Base-by-base conservation (phyloP, 2,888 invertebrate genomes). In the Pollenia labialis region DNA sequence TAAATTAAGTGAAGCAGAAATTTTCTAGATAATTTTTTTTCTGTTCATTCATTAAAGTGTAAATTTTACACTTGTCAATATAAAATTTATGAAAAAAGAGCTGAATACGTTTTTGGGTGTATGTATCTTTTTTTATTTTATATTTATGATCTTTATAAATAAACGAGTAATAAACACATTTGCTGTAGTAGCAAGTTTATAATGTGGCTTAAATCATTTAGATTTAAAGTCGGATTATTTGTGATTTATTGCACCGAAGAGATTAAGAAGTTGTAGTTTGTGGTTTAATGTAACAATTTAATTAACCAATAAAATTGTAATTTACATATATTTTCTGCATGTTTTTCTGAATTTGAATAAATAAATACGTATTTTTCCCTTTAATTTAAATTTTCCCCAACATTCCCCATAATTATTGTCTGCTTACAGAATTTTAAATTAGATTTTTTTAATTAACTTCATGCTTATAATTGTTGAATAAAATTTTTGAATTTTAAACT, bases 1-100 rank as follows among this genome's bases (percentile, higher is more conserved):
- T 81, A 81, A 87, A 87, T 87, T 76, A 75, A 84, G 71, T 84
- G 48, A 80, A 66, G 83, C 83, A 72, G 66, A 84, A 87, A 80
- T 80, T 72, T 52, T 74, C 48, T 72, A 77, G 83, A 87, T 87
- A 87, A 83, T 82, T 48, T 18, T 60, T 77, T 77, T 50, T 44
- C 46, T 40, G 32, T 44, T 50, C 62, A 72, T 83, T 86, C 44
- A 72, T 83, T 80, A 83, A 86, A 83, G 66, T 71, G 79, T 74
- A 83, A 87, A 86, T 83, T 85, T 71, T 71, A 75, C 62, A 69
- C 48, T 74, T 86, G 69, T 71, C 79, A 75, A 71, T 83, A 81
- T 72, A 72, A 58, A 52, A 72, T 77, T 77, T 77, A 77, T 77
- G 12, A 74, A 69, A 50, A 52, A 54, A 71, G 54, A 71, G 32